These are phyloP conservation scores for Danaus chrysippus DNA, from an alignment of 2,888 invertebrate genomes.

Conservation along the genomic window DNA sequence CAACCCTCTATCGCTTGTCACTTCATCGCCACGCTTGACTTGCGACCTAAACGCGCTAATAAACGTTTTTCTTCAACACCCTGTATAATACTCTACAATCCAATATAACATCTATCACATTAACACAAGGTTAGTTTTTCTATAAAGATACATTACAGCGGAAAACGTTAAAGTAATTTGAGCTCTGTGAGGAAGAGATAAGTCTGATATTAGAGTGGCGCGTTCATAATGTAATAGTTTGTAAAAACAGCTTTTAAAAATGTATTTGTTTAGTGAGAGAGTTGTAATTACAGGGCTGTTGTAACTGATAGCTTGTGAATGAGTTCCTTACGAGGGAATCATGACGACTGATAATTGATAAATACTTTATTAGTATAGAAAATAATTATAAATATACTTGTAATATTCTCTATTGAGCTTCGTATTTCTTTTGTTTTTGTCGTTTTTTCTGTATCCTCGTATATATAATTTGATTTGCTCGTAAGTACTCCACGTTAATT, in stretches of 20 bases:
- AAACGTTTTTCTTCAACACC: slow-evolving; percentile 62
- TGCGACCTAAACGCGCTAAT: slow-evolving; percentile 64
- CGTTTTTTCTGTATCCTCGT: too few relatives aligned
- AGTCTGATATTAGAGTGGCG: background rate
- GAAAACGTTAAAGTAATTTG: background rate
- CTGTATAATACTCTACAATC: slow-evolving; percentile 41
- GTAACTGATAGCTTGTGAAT: too few relatives aligned
- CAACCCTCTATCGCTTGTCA: slow-evolving; percentile 59
- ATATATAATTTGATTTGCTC: too few relatives aligned
- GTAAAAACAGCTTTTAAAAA: slow-evolving; percentile 3
- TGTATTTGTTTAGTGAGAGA: background rate
- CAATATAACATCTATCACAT: slow-evolving; percentile 29
- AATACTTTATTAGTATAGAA: too few relatives aligned
- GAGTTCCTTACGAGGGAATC: too few relatives aligned
- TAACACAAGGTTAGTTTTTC: slow-evolving; percentile 23
- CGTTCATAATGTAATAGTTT: background rate
- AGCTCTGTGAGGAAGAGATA: background rate
- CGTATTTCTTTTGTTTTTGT: too few relatives aligned
- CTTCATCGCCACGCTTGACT: slow-evolving; percentile 64
- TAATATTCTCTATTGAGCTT: too few relatives aligned
- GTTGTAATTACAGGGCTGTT: too few relatives aligned
- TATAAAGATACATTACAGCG: background rate
- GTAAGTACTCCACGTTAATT: background rate
- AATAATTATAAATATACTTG: too few relatives aligned
- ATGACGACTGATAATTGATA: too few relatives aligned